These are phyloP conservation scores for Eretmocerus hayati DNA, from an alignment of 2,888 invertebrate genomes.

Conservation along the genomic window DNA sequence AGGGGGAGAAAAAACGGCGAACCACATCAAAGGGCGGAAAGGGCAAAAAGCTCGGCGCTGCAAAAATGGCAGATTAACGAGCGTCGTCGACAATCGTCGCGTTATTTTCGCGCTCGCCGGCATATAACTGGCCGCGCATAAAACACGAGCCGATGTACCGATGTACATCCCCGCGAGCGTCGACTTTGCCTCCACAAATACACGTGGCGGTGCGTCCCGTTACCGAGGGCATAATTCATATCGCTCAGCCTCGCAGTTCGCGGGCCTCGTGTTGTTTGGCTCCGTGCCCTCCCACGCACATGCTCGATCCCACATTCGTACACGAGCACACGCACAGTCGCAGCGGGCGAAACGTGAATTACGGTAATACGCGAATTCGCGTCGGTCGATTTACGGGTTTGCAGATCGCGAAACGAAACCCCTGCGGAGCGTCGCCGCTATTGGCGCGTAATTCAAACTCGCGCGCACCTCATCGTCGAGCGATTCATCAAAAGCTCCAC, in stretches of 20 bases:
- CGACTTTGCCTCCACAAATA: no score
- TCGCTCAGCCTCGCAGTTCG: no score
- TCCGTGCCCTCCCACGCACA: conserved; percentile 12
- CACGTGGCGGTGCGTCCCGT: no score
- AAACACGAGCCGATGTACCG: neutral
- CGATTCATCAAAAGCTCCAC: conserved; percentile 9
- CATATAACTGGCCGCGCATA: no score
- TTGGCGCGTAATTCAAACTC: conserved; percentile 11
- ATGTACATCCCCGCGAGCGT: neutral
- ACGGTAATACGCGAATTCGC: conserved; percentile 23
- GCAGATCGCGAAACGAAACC: conserved; percentile 1
- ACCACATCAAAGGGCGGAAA: neutral
- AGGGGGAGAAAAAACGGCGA: neutral
- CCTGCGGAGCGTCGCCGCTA: neutral
- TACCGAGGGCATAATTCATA: conserved; percentile 16
- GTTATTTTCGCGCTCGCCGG: no score
- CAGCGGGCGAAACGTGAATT: conserved; percentile 20
- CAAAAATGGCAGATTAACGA: conserved; percentile 12
- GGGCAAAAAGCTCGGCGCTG: neutral
- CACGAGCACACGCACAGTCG: no score
- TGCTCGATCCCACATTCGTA: no score
- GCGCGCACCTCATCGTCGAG: conserved; percentile 13
- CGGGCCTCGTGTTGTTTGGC: conserved; percentile 25
- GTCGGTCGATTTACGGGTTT: conserved; percentile 21
- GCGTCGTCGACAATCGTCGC: conserved; percentile 12